Conservation (phyloP, 2,113 vertebrate genomes). For the Argyrosomus japonicus region DNA sequence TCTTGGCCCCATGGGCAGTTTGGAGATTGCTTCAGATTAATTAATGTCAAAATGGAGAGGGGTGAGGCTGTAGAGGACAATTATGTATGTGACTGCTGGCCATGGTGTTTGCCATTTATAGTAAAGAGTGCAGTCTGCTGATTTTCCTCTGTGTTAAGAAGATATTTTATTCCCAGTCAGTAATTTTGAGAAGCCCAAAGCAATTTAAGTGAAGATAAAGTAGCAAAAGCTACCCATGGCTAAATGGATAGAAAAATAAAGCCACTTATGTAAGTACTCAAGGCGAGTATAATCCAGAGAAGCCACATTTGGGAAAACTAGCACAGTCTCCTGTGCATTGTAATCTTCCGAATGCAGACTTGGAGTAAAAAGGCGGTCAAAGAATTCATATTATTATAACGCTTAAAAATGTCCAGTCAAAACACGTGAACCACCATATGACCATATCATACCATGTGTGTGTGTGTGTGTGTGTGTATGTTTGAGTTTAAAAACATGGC, state of each 20-base stretch:
- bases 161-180: slow-evolving; percentile 65
- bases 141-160: slow-evolving; percentile 49
- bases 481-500: not conserved
- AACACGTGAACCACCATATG: not conserved
- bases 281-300: slow-evolving; percentile 56
- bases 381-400: slow-evolving; percentile 30
- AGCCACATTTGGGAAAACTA: slow-evolving; percentile 44
- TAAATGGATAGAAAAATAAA: slow-evolving; percentile 77
- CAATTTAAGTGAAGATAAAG: slow-evolving; percentile 70
- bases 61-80: slow-evolving; percentile 63
- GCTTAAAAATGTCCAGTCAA: slow-evolving; percentile 11
- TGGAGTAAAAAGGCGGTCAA: slow-evolving; percentile 36
- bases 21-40: slow-evolving; percentile 76
- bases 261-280: slow-evolving; percentile 72
- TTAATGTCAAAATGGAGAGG: slow-evolving; percentile 73
- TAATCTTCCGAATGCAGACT: slow-evolving; percentile 57
- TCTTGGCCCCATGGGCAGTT: slow-evolving; percentile 66
- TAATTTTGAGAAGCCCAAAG: slow-evolving; percentile 66
- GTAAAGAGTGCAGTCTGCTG: slow-evolving; percentile 41
- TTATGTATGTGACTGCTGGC: slow-evolving; percentile 68
- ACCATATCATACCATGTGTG: not conserved
- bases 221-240: slow-evolving; percentile 63
- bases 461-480: not conserved
- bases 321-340: slow-evolving; percentile 50
- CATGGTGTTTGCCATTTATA: slow-evolving; percentile 47